Conservation (phyloP, 2,888 invertebrate species). For the Hypomecis atomaria region DNA sequence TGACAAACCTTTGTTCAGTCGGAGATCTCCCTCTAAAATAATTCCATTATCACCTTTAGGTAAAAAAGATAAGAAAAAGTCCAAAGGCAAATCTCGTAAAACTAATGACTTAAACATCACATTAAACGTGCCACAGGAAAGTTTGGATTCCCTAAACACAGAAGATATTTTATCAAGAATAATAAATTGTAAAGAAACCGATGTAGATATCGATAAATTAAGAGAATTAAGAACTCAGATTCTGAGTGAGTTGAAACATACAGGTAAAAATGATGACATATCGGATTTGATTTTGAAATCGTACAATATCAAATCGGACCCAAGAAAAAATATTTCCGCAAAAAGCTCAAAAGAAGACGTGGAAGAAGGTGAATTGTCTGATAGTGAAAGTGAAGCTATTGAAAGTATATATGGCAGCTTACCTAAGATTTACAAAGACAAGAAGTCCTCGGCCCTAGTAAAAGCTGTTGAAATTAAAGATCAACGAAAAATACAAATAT, state of each 20-base stretch:
- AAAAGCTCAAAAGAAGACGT: slow-evolving; percentile 53
- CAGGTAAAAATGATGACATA: slow-evolving; percentile 74
- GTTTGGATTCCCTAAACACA: slow-evolving; percentile 70
- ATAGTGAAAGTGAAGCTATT: slow-evolving; percentile 78
- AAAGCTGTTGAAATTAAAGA: slow-evolving; percentile 50
- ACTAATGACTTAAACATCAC: slow-evolving; percentile 74
- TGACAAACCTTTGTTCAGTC: slow-evolving; percentile 63
- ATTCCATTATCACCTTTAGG: slow-evolving; percentile 54
- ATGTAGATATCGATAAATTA: slow-evolving; percentile 79
- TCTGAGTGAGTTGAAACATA: slow-evolving; percentile 76
- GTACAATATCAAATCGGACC: slow-evolving; percentile 56
- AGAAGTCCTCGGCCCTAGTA: slow-evolving; percentile 32
- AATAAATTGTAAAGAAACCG: slow-evolving; percentile 72
- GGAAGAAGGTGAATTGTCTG: slow-evolving; percentile 79
- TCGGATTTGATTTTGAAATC: slow-evolving; percentile 76
- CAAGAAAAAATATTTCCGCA: slow-evolving; percentile 41
- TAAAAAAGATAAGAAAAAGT: slow-evolving; percentile 71
- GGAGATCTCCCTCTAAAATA: slow-evolving; percentile 61
- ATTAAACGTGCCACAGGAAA: slow-evolving; percentile 75
- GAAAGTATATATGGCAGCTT: slow-evolving; percentile 74
- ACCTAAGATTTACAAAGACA: slow-evolving; percentile 58
- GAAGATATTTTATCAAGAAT: slow-evolving; percentile 76
- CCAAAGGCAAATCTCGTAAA: slow-evolving; percentile 51
- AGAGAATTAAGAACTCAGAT: slow-evolving; percentile 77
- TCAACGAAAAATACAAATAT: slow-evolving; percentile 69